A percentile compares a stretch with the other conserved stretches of the same genome.
These are phyloP conservation scores for Limnothrissa miodon DNA, from an alignment of 2,113 vertebrate species.

Conservation along the genomic window DNA sequence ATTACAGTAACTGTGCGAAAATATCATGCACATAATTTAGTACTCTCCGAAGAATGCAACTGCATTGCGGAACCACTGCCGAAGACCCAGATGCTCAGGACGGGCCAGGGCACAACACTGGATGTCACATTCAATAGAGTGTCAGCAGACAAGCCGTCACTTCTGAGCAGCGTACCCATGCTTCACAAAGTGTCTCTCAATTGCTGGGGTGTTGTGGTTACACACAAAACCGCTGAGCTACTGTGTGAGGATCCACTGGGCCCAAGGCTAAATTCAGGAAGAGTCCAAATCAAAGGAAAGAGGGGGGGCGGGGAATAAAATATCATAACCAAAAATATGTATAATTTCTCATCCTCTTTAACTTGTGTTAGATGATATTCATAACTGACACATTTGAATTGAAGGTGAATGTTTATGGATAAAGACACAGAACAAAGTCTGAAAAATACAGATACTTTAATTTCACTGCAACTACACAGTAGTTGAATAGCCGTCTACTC, in stretches of 20 bases:
- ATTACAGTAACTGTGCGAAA: neutral
- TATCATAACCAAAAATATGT: neutral
- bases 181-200: neutral
- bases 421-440: conserved; percentile 14
- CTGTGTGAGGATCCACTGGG: neutral
- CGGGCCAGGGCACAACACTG: neutral
- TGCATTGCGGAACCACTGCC: neutral
- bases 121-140: neutral
- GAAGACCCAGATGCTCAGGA: neutral
- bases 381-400: neutral
- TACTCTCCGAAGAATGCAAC: neutral
- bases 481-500: conserved; percentile 66
- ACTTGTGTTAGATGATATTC: neutral
- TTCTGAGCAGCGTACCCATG: neutral
- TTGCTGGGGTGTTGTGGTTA: neutral
- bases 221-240: neutral
- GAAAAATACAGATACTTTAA: conserved; percentile 51
- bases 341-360: neutral
- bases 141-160: neutral
- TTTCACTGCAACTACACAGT: conserved; percentile 76
- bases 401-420: neutral
- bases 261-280: neutral
- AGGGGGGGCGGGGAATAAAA: neutral
- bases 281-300: neutral
- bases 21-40: neutral